These are phyloP conservation scores for Marmota flaviventris DNA, from an alignment of 2,113 vertebrate genomes.

Conservation along the genomic window DNA sequence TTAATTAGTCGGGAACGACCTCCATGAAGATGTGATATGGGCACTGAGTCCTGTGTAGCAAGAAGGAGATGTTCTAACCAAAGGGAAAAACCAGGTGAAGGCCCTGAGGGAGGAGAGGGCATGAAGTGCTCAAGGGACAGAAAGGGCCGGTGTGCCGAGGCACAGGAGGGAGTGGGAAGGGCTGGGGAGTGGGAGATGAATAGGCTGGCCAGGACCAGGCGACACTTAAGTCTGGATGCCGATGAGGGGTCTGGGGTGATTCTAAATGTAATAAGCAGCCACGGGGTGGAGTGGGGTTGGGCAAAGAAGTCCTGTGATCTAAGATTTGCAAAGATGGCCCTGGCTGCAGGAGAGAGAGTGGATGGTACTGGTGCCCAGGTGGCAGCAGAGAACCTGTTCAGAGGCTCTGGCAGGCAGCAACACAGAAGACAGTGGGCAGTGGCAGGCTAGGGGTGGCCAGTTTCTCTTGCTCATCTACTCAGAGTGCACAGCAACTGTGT, in stretches of 20 bases:
- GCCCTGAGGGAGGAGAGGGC: background rate
- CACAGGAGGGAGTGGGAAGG: background rate
- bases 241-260: background rate
- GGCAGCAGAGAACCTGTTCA: background rate
- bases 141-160: fast-evolving
- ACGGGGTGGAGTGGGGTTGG: background rate
- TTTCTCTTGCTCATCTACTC: background rate
- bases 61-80: background rate
- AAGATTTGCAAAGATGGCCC: background rate
- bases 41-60: background rate
- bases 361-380: fast-evolving
- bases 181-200: fast-evolving
- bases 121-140: background rate
- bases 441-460: background rate
- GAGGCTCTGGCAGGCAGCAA: background rate
- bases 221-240: background rate
- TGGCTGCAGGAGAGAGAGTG: background rate
- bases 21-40: fast-evolving
- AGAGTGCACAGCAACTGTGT: background rate
- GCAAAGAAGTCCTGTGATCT: background rate
- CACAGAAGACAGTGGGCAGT: background rate
- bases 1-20: background rate
- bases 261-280: background rate
- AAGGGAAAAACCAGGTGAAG: background rate
- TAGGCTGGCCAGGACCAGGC: background rate